phyloP scores from a whole-genome alignment of 2,888 invertebrate genomes.

The Trachelus stipa region DNA sequence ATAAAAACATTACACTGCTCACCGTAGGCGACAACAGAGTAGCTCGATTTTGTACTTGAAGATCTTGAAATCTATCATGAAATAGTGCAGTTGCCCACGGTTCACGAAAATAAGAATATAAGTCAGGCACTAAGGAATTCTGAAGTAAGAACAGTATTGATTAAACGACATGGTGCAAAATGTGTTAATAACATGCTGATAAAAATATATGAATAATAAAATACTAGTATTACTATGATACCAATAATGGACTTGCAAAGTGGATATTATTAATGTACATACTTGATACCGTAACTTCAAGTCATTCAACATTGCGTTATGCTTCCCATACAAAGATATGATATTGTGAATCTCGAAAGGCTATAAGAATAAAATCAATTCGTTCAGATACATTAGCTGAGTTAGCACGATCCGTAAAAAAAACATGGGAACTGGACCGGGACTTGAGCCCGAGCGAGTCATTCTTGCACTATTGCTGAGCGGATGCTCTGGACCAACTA shows the following conservation, averaged over 20 bases:
- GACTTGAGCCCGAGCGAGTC: too few species aligned
- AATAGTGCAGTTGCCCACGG: slow-evolving; percentile 76
- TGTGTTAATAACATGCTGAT: neutral
- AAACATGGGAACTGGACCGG: too few species aligned
- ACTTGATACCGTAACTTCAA: slow-evolving; percentile 73
- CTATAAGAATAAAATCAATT: slow-evolving; percentile 53
- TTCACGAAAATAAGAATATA: slow-evolving; percentile 75
- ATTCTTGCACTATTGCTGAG: neutral
- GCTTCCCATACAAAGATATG: slow-evolving; percentile 76
- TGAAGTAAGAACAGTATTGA: slow-evolving; percentile 58
- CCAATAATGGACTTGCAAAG: slow-evolving; percentile 4
- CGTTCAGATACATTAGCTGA: neutral
- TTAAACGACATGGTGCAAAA: neutral
- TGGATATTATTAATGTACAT: slow-evolving; percentile 27
- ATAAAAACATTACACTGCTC: slow-evolving; percentile 11
- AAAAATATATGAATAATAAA: neutral
- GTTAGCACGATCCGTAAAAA: neutral
- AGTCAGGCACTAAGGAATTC: slow-evolving; percentile 74
- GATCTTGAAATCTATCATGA: slow-evolving; percentile 71
- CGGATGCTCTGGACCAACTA: neutral
- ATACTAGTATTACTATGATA: neutral
- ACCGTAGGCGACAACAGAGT: slow-evolving; percentile 40
- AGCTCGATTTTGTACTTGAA: slow-evolving; percentile 56
- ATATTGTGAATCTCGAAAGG: slow-evolving; percentile 72
- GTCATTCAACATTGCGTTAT: slow-evolving; percentile 79